phyloP scores from a whole-genome alignment of 2,888 invertebrate species.

The Protophormia terraenovae region DNA sequence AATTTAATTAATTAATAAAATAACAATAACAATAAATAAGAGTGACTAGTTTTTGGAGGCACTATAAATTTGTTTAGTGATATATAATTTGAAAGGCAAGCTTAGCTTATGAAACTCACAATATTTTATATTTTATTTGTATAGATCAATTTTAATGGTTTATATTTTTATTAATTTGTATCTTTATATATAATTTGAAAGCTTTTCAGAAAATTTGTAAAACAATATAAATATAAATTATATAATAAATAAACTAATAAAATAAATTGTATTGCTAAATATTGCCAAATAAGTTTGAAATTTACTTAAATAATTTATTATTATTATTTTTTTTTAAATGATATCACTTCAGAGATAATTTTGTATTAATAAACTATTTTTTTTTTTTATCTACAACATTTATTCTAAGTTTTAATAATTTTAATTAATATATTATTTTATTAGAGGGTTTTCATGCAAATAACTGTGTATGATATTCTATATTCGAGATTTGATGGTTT shows the following conservation, averaged over 20 bases:
- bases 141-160: not conserved
- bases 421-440: not conserved
- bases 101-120: constrained; percentile 54
- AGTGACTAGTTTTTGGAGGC: constrained; percentile 39
- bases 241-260: not conserved
- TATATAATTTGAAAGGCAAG: constrained; percentile 29
- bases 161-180: constrained; percentile 12
- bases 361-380: not conserved
- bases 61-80: too few species aligned
- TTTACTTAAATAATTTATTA: too few species aligned
- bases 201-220: not conserved
- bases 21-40: not conserved
- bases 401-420: not conserved
- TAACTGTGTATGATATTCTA: not conserved
- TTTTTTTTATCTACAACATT: not conserved
- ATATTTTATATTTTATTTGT: not conserved
- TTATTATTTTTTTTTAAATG: too few species aligned
- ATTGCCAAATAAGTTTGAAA: constrained; percentile 7
- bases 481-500: not conserved
- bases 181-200: constrained; percentile 48
- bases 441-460: not conserved
- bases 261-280: not conserved
- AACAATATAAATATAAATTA: not conserved
- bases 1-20: not conserved
- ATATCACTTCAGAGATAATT: constrained; percentile 9